These are phyloP conservation scores for Synanthedon formicaeformis DNA, from an alignment of 2,888 invertebrate species.

Conservation along the genomic window DNA sequence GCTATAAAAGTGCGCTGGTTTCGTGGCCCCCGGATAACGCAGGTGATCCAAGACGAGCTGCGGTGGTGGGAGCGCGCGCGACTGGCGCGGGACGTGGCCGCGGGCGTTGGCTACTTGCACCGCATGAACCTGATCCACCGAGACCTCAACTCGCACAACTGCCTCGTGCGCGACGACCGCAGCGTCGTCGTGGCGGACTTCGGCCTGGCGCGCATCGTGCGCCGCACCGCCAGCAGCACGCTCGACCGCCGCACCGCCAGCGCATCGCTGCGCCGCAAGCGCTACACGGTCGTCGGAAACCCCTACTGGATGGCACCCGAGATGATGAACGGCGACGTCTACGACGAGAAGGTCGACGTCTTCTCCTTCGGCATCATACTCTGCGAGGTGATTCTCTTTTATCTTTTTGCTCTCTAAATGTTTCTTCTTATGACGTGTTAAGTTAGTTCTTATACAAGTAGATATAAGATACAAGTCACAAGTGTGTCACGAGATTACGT, in stretches of 20 bases:
- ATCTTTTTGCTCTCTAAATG: no score
- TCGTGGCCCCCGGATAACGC: slow-evolving; percentile 22
- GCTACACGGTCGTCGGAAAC: slow-evolving; percentile 96
- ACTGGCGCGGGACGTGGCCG: slow-evolving; percentile 91
- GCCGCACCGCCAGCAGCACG: slow-evolving; percentile 55
- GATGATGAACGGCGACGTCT: slow-evolving; percentile 97
- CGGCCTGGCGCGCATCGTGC: slow-evolving; percentile 88
- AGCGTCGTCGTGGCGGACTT: slow-evolving; percentile 95
- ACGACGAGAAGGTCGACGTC: slow-evolving; percentile 96
- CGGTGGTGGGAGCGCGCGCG: slow-evolving; percentile 86
- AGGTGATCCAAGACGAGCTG: slow-evolving; percentile 60
- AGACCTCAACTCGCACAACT: slow-evolving; percentile 96
- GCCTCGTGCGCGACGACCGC: slow-evolving; percentile 83
- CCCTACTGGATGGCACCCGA: slow-evolving; percentile 99
- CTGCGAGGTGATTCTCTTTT: slow-evolving; percentile 78
- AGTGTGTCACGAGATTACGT: no score
- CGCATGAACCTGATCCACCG: slow-evolving; percentile 95
- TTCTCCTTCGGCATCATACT: slow-evolving; percentile 96
- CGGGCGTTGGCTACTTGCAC: slow-evolving; percentile 94
- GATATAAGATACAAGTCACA: no score
- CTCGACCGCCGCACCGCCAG: slow-evolving; percentile 21
- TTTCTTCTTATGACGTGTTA: no score
- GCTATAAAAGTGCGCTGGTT: background rate
- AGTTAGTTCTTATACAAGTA: no score
- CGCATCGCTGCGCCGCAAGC: slow-evolving; percentile 80